Conservation (phyloP, 2,113 vertebrate genomes). For the Dromas ardeola region DNA sequence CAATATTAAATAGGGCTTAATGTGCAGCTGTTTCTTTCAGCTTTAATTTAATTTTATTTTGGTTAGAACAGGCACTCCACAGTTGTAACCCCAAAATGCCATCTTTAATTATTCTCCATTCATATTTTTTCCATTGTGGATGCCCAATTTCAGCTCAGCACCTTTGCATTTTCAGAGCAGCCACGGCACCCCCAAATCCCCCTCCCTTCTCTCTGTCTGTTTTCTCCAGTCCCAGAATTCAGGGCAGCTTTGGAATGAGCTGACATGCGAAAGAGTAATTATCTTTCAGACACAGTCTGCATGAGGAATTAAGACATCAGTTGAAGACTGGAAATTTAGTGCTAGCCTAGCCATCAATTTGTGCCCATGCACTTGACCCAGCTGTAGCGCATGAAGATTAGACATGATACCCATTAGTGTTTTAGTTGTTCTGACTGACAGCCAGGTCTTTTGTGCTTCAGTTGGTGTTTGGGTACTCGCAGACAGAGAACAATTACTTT, state of each 20-base stretch:
- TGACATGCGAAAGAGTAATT: conserved; percentile 43
- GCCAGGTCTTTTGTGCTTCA: conserved; percentile 23
- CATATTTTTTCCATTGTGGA: conserved; percentile 8
- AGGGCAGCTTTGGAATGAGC: conserved; percentile 12
- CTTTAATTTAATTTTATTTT: conserved; percentile 65
- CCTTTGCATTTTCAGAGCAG: conserved; percentile 18
- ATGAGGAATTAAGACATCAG: conserved; percentile 53
- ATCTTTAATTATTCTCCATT: conserved; percentile 61
- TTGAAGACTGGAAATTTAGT: conserved; percentile 15
- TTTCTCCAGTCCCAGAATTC: conserved; percentile 5
- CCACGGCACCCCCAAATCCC: neutral
- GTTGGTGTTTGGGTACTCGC: neutral
- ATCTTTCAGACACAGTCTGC: conserved; percentile 22
- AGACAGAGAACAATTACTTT: conserved; percentile 31
- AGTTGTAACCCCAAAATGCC: conserved; percentile 69
- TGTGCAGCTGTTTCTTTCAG: conserved; percentile 71
- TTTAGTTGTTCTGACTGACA: conserved; percentile 35
- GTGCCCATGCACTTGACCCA: conserved; percentile 7
- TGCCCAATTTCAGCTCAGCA: conserved; percentile 7
- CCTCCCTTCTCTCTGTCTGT: neutral
- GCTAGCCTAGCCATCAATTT: conserved; percentile 33
- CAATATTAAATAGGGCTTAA: conserved; percentile 58
- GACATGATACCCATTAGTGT: conserved; percentile 19
- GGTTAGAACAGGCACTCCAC: conserved; percentile 19
- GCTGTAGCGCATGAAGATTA: conserved; percentile 16